These are phyloP conservation scores for Andrena cerasifolii DNA, from an alignment of 1,140 invertebrate species.

Conservation along the genomic window DNA sequence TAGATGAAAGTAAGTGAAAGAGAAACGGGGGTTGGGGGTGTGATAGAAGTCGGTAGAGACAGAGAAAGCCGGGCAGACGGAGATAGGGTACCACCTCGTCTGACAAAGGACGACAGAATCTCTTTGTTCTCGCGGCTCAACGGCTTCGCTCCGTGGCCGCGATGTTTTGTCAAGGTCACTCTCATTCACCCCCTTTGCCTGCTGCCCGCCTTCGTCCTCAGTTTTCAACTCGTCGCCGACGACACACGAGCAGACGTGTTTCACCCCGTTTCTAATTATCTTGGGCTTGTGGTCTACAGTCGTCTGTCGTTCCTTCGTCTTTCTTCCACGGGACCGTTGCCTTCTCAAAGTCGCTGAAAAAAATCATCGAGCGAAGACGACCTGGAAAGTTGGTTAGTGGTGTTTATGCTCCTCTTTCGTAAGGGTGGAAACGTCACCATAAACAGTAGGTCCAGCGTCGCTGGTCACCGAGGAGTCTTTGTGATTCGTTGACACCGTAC, in stretches of 20 bases:
- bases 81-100: constrained; percentile 65
- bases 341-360: too few relatives aligned
- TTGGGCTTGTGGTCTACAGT: too few relatives aligned
- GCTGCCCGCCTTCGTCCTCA: constrained; percentile 50
- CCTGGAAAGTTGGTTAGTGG: too few relatives aligned
- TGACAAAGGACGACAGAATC: constrained; percentile 74
- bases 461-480: neutral
- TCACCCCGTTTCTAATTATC: neutral
- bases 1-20: constrained; percentile 71
- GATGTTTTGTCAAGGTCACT: constrained; percentile 74
- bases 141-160: constrained; percentile 70
- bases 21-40: constrained; percentile 55
- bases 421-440: neutral
- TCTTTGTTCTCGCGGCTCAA: constrained; percentile 74
- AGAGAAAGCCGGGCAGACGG: constrained; percentile 42
- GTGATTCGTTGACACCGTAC: neutral
- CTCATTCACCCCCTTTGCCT: constrained; percentile 65
- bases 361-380: too few relatives aligned
- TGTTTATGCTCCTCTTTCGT: too few relatives aligned
- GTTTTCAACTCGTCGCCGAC: constrained; percentile 17
- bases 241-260: neutral
- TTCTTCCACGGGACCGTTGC: too few relatives aligned
- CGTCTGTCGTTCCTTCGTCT: too few relatives aligned
- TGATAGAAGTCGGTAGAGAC: constrained; percentile 55
- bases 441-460: neutral